These are phyloP conservation scores for Morelia viridis DNA, from an alignment of 2,797 vertebrate genomes.

Conservation along the genomic window DNA sequence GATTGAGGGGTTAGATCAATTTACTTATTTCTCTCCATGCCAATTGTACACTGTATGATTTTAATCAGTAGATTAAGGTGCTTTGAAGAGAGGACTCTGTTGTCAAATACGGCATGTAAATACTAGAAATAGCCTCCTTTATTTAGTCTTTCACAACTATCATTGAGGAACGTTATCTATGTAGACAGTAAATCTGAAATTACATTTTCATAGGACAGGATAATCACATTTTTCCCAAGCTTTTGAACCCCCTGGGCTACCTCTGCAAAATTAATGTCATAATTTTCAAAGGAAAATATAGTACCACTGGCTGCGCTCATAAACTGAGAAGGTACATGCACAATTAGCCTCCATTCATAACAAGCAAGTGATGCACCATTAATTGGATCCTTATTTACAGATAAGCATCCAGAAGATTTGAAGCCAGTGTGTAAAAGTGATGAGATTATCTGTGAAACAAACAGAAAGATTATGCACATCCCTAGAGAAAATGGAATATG, in stretches of 20 bases:
- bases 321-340: not conserved
- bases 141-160: not conserved
- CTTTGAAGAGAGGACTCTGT: not conserved
- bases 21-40: not conserved
- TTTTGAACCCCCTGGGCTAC: not conserved
- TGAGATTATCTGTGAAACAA: not conserved
- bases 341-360: not conserved
- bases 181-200: not conserved
- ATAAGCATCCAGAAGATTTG: not conserved
- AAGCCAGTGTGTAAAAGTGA: not conserved
- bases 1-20: not conserved
- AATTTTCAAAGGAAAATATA: not conserved
- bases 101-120: not conserved
- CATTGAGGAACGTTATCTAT: not conserved
- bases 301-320: not conserved
- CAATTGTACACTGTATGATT: not conserved
- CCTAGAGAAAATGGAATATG: not conserved
- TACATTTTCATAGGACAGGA: not conserved
- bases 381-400: not conserved
- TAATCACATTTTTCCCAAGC: not conserved
- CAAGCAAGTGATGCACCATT: not conserved
- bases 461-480: not conserved
- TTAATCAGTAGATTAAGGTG: not conserved
- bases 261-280: not conserved
- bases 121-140: not conserved